Base-by-base conservation (phyloP, 2,113 vertebrate species). In the Arvicanthis niloticus region DNA sequence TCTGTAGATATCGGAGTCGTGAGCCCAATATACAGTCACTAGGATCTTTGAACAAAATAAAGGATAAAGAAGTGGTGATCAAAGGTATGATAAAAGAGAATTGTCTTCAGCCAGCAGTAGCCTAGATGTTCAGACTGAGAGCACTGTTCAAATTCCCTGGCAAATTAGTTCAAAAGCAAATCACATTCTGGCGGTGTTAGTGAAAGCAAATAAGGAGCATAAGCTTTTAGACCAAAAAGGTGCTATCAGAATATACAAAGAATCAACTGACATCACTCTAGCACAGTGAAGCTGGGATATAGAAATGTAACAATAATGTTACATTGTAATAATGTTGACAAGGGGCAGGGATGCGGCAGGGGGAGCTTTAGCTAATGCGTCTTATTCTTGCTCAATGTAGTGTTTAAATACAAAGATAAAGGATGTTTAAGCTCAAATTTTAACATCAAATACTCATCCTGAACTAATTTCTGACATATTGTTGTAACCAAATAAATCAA, bases 391-490 rank as follows among this genome's bases (percentile, higher is more conserved):
- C 60, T 24, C 37, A 84, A 91, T 72, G 80, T 51, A 37, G 56
- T 60, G 5, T 29, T 84, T 42, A 60, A 82, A 60, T 40, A 82
- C 34, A 85, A 92, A 92, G 42, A 60, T 16, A 93, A 53, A 19
- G 45, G 48, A 81, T n/a, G 56, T 82, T 82, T 84, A 40, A 60
- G 19, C 80, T 84, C 80, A 93, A 86, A 93, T 51, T 31, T n/a
- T 42, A 85, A 88, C 16, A 72, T 77, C n/a, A 53, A 56, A 19
- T 89, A 62, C 4, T 2, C 7, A 60, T 92, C 93, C 68, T 87
- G 56, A 94, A 85, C 2, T 95, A 92, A 96, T 93, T 88, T 84
- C 62, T 85, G 19, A 80, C 92, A 16, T 73, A 92, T 45, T 68
- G 29, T 53, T 96, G 15, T 9, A 91, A 48, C 42, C 37, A 93